Percentiles rank a stretch among this genome's conserved stretches.
Evolutionary conservation across 2,888 invertebrate species (phyloP).

Genomic region (Philonicus albiceps): DNA sequence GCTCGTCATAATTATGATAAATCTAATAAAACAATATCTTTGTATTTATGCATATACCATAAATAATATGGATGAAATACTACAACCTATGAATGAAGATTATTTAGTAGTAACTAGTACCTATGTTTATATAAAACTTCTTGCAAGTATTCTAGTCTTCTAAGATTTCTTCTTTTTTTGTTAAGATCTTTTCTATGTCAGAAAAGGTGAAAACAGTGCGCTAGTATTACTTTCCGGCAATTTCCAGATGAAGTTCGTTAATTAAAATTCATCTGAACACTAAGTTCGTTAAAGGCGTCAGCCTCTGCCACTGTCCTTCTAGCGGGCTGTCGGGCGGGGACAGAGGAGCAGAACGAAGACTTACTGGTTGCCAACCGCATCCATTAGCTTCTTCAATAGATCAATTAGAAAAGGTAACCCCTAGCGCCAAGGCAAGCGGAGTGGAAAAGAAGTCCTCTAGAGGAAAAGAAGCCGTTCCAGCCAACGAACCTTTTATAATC

Average conservation of each 20-base stretch:
- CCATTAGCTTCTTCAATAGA: constrained; percentile 33
- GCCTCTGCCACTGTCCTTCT: background rate
- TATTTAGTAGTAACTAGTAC: no score
- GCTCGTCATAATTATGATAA: no score
- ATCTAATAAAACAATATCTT: no score
- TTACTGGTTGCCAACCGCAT: constrained; percentile 18
- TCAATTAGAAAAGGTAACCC: constrained; percentile 33
- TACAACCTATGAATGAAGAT: background rate
- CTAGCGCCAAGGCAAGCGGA: background rate
- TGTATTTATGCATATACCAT: no score
- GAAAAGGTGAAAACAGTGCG: background rate
- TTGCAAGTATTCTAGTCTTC: background rate
- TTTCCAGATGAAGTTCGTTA: constrained; percentile 12
- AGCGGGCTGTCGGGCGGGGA: background rate
- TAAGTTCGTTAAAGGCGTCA: constrained; percentile 17
- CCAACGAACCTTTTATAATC: constrained; percentile 26
- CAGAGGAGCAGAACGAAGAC: background rate
- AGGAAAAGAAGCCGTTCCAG: constrained; percentile 8
- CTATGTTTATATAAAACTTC: no score
- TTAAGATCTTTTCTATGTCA: background rate
- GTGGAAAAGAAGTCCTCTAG: constrained; percentile 5
- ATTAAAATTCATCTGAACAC: constrained; percentile 4
- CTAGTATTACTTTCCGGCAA: background rate
- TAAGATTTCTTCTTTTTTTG: background rate
- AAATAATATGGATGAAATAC: no score